Base-by-base conservation (phyloP, 2,113 vertebrate genomes). In the Chamaea fasciata region DNA sequence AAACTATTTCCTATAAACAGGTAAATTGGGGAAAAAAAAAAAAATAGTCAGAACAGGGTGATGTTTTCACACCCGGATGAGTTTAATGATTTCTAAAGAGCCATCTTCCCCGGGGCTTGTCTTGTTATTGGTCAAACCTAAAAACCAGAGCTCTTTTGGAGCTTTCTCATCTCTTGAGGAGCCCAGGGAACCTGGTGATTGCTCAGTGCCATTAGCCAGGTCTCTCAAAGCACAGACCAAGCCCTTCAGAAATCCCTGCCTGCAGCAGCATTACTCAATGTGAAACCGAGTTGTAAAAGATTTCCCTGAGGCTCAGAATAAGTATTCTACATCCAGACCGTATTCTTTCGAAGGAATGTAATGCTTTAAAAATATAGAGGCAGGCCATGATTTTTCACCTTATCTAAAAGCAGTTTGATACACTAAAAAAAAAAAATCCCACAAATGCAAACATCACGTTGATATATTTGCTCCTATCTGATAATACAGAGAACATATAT, bases 161-260 rank as follows among this genome's bases (percentile, higher is more conserved):
- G 22, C 7, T 33, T 23, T 13, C 9, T 63, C 27, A 62, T 57
- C 31, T 6, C 22, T 78, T 49, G 41, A 69, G 70, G 73, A 94
- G 76, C 12, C 6, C 1, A 0, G 31, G n/a, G 56, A 79, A 67
- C 15, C 13, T 63, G 4, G 0, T 30, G 64, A 41, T 17, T 49
- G 37, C 23, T 68, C 27, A 8, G 35, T 30, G 41, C 33, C 14
- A 4, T 78, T 23, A 52, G 5, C 41, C 2, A 3, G 85, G 39
- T 84, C 20, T 81, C 60, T 62, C 53, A 35, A 19, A 89, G 42
- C 4, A 49, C 27, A 82, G 30, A 22, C 15, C 50, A 39, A 41
- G 13, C 30, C n/a, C 27, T 78, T 76, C 33, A 67, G 74, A 76
- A 91, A 73, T 30, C 1, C n/a, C 7, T 91, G 86, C 49, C 57